Percentiles rank a stretch among this genome's conserved stretches.
These are phyloP conservation scores for Falco punctatus DNA, from an alignment of 2,113 vertebrate species.

Conservation along the genomic window DNA sequence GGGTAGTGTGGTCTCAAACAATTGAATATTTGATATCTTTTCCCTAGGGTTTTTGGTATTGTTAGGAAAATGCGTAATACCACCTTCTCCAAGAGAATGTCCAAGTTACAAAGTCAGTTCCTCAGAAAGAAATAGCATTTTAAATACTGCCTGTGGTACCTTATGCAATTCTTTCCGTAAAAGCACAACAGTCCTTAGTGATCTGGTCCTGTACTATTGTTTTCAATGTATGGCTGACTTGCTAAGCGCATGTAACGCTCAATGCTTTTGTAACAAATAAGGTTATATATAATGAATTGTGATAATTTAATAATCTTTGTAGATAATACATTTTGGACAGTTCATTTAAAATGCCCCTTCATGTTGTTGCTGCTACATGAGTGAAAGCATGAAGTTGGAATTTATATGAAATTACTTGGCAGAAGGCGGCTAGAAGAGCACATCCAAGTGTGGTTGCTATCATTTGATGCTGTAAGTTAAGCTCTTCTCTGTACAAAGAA, in stretches of 20 bases:
- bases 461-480: background rate
- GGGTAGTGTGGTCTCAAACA: background rate
- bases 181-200: background rate
- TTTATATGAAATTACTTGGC: background rate
- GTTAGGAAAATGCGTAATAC: background rate
- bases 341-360: background rate
- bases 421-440: background rate
- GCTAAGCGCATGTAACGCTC: background rate
- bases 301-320: background rate
- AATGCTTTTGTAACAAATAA: background rate
- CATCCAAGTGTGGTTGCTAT: background rate
- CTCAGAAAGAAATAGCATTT: background rate
- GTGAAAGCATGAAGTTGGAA: background rate
- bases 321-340: background rate
- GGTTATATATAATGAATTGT: background rate
- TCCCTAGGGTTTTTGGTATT: background rate
- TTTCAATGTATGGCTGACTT: background rate
- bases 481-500: background rate
- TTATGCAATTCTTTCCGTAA: background rate
- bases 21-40: background rate
- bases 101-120: background rate
- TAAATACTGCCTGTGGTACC: background rate
- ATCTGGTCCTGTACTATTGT: fast-evolving
- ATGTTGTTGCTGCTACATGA: background rate
- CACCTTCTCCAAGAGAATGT: background rate